Percentiles rank a stretch among this genome's conserved stretches.
These are phyloP conservation scores for Drosophila parabipectinata DNA, from an alignment of 1,140 invertebrate species.

Conservation along the genomic window DNA sequence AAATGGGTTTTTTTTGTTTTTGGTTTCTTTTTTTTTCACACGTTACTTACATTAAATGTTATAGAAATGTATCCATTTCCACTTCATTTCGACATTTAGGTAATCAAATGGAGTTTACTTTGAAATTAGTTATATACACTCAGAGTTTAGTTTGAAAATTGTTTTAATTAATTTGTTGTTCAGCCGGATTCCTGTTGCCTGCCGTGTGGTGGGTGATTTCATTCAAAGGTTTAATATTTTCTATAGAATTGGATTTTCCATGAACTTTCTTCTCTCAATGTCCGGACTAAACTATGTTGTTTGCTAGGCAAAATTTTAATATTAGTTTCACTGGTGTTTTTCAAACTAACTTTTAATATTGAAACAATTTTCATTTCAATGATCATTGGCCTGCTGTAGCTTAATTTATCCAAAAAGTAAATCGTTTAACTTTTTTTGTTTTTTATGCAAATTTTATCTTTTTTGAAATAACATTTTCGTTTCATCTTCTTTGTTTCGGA, in stretches of 20 bases:
- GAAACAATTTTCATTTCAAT: conserved; percentile 37
- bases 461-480: conserved; percentile 29
- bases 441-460: conserved; percentile 20
- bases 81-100: conserved; percentile 13
- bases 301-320: conserved; percentile 53
- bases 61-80: conserved; percentile 31
- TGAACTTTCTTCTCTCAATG: conserved; percentile 1
- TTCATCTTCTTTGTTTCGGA: conserved; percentile 9
- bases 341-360: conserved; percentile 48
- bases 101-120: conserved; percentile 18
- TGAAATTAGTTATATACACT: conserved; percentile 37
- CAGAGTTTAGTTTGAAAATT: conserved; percentile 33
- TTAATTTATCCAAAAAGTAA: conserved; percentile 15
- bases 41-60: conserved; percentile 29
- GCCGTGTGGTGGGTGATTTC: conserved; percentile 54
- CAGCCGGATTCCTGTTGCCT: conserved; percentile 36
- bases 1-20: conserved; percentile 24
- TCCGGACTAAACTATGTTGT: conserved; percentile 44
- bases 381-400: conserved; percentile 16
- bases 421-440: background rate
- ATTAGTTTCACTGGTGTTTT: conserved; percentile 42
- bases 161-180: conserved; percentile 25
- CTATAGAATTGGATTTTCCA: conserved; percentile 11
- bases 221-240: conserved; percentile 7
- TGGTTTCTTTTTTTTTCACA: conserved; percentile 19